Evolutionary conservation across 2,113 vertebrate genomes (phyloP).

Genomic region (Salvelinus namaycush): DNA sequence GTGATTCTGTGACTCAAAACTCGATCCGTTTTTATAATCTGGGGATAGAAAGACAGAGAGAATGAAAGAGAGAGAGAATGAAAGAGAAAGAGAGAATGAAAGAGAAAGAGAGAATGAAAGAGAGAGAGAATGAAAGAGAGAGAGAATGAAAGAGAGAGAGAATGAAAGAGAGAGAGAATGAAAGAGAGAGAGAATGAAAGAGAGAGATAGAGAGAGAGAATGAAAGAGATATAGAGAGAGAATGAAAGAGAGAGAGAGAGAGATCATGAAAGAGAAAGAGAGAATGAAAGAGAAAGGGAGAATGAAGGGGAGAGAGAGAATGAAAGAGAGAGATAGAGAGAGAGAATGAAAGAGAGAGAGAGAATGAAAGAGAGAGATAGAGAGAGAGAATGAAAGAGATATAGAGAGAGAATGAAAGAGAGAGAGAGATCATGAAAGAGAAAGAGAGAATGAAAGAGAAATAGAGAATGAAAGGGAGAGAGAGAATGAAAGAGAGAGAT

Average conservation of each 20-base stretch:
- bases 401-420: too few relatives aligned
- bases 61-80: background rate
- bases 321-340: background rate
- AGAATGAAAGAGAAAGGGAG: background rate
- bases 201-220: background rate
- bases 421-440: too few relatives aligned
- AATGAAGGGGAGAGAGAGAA: background rate
- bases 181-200: too few relatives aligned
- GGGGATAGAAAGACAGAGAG: constrained; percentile 2
- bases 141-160: too few relatives aligned
- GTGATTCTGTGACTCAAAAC: constrained; percentile 32
- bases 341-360: background rate
- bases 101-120: background rate
- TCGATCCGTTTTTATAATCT: constrained; percentile 4
- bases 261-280: background rate
- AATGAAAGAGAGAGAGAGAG: background rate
- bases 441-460: too few relatives aligned
- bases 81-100: background rate
- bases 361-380: too few relatives aligned
- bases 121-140: too few relatives aligned
- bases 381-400: too few relatives aligned
- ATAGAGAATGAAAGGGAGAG: background rate
- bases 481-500: background rate
- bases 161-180: too few relatives aligned
- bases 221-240: too few relatives aligned